Conservation (phyloP, 2,113 vertebrate species). For the Tenrec ecaudatus region DNA sequence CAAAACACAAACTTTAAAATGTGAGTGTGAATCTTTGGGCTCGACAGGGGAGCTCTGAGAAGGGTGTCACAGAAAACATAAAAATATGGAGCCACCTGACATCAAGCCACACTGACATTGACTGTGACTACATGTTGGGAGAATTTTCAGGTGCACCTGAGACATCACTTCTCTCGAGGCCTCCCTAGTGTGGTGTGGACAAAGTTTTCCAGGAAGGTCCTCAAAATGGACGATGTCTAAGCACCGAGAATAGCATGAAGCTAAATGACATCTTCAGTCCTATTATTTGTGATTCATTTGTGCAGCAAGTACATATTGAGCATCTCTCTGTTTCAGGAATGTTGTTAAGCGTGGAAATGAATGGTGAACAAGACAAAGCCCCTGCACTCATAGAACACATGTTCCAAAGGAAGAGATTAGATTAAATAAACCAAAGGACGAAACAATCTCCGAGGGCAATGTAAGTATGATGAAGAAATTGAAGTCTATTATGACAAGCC, state of each 20-base stretch:
- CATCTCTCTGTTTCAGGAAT: neutral
- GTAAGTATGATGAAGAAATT: neutral
- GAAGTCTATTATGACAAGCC: neutral
- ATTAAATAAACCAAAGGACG: neutral
- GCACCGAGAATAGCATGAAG: neutral
- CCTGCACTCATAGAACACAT: neutral
- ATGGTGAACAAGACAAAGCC: neutral
- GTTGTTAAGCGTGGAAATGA: neutral
- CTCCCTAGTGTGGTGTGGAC: neutral
- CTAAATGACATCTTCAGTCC: neutral
- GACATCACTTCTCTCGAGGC: neutral
- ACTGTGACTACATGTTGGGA: neutral
- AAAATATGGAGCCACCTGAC: neutral
- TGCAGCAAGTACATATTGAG: neutral
- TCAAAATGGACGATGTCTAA: neutral
- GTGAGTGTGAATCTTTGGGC: neutral
- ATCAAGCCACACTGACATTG: neutral
- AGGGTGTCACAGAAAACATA: neutral
- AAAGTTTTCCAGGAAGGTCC: constrained; percentile 12
- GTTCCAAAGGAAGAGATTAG: neutral
- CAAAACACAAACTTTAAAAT: neutral
- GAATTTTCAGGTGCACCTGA: neutral
- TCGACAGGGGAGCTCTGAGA: neutral
- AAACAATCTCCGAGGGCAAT: neutral
- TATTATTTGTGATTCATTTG: neutral